phyloP scores from a whole-genome alignment of 2,113 vertebrate genomes.

The Callithrix jacchus region DNA sequence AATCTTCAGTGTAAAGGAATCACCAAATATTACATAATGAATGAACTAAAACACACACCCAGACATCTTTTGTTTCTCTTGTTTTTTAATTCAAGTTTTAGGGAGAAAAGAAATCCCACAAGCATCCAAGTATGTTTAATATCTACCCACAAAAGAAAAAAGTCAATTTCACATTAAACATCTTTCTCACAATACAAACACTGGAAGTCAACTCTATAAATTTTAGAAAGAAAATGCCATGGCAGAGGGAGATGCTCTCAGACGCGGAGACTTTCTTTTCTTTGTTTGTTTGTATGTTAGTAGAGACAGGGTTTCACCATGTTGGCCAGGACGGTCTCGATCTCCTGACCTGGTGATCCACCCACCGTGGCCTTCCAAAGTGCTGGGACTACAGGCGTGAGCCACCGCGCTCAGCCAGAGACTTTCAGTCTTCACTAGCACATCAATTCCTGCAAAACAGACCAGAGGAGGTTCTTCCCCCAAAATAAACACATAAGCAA shows the following conservation, averaged over 20 bases:
- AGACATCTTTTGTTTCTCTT: not conserved
- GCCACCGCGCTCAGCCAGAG: not conserved
- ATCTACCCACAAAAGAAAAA: not conserved
- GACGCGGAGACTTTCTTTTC: not conserved
- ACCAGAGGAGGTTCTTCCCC: not conserved
- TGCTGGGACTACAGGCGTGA: too few species aligned
- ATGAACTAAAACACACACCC: not conserved
- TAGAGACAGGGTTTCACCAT: too few species aligned
- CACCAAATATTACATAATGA: not conserved
- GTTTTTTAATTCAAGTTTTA: not conserved
- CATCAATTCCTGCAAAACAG: not conserved
- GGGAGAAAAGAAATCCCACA: not conserved
- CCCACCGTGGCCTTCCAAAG: too few species aligned
- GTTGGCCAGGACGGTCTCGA: too few species aligned
- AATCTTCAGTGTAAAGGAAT: not conserved
- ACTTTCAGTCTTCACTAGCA: not conserved
- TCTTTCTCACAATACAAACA: not conserved
- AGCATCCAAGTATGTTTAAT: not conserved
- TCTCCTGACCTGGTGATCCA: too few species aligned
- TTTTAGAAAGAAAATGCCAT: not conserved
- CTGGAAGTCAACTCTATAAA: not conserved
- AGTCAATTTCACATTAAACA: not conserved
- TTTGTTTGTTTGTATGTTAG: too few species aligned
- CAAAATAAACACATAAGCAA: not conserved
- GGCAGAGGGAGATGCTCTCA: not conserved